Conservation (phyloP, 2,888 invertebrate species). For the Eilema depressum region DNA sequence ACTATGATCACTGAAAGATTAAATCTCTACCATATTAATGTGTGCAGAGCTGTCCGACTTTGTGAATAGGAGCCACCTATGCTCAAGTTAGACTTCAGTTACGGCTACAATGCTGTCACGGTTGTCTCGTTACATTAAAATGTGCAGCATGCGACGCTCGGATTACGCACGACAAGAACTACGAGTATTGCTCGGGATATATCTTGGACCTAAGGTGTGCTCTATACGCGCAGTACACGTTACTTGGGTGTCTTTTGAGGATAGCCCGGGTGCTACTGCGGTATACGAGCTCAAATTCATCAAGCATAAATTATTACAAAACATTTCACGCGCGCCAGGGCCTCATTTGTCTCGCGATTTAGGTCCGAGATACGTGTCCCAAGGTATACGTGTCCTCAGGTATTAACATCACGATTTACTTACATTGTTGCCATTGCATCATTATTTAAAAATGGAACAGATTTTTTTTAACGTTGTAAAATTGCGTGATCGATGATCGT, state of each 20-base stretch:
- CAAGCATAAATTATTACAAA: too few relatives aligned
- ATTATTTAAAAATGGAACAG: constrained; percentile 4
- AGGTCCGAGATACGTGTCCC: too few relatives aligned
- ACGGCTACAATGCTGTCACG: neutral
- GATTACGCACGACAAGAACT: neutral
- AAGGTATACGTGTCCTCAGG: too few relatives aligned
- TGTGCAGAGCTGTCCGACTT: neutral
- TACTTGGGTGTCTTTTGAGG: too few relatives aligned
- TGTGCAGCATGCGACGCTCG: neutral
- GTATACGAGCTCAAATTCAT: too few relatives aligned
- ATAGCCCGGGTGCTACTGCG: too few relatives aligned
- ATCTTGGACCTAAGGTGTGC: too few relatives aligned
- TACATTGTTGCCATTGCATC: neutral
- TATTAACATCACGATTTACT: neutral
- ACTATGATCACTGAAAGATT: neutral
- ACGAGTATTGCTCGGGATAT: too few relatives aligned
- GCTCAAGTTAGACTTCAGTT: neutral
- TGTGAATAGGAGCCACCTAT: neutral
- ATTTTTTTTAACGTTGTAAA: neutral
- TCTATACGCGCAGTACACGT: too few relatives aligned
- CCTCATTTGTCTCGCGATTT: too few relatives aligned
- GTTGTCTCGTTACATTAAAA: neutral
- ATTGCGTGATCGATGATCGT: constrained; percentile 1
- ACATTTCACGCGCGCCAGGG: too few relatives aligned
- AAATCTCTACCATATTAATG: neutral